These are phyloP conservation scores for Addax nasomaculatus DNA, from an alignment of 2,113 vertebrate species.

Conservation along the genomic window DNA sequence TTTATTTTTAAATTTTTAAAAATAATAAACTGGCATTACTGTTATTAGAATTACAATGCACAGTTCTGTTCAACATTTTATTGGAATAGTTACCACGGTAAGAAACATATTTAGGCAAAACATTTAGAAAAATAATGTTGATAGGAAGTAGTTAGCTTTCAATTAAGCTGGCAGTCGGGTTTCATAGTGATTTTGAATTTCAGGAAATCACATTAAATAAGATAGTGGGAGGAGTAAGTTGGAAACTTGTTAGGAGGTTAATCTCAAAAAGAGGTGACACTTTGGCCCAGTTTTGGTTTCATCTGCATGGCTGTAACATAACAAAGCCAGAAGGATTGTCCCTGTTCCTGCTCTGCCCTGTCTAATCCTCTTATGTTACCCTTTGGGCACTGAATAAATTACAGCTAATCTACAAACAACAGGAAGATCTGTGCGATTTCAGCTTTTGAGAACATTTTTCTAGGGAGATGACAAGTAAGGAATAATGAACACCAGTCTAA, in stretches of 20 bases:
- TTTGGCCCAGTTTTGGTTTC: constrained; percentile 51
- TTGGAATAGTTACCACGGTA: neutral
- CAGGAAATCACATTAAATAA: constrained; percentile 15
- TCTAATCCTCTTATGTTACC: constrained; percentile 68
- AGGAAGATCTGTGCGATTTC: constrained; percentile 50
- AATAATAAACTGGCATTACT: neutral
- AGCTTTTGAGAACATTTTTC: constrained; percentile 25
- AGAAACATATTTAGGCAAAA: constrained; percentile 23
- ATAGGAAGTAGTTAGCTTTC: neutral
- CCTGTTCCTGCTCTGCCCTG: neutral
- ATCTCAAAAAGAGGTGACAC: constrained; percentile 37
- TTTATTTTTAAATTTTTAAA: neutral
- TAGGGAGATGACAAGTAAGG: neutral
- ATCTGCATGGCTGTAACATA: constrained; percentile 22
- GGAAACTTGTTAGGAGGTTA: constrained; percentile 26
- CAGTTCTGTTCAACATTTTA: neutral
- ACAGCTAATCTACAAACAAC: constrained; percentile 69
- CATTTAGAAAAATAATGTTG: neutral
- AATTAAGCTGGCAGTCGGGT: neutral
- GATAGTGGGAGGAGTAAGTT: neutral
- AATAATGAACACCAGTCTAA: constrained; percentile 13
- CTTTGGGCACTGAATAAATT: constrained; percentile 68
- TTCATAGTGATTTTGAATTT: constrained; percentile 25
- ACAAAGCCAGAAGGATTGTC: constrained; percentile 32
- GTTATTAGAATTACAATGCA: neutral